These are phyloP conservation scores for Actinia tenebrosa DNA, from an alignment of 64 coral and sea anemone species.

Conservation along the genomic window DNA sequence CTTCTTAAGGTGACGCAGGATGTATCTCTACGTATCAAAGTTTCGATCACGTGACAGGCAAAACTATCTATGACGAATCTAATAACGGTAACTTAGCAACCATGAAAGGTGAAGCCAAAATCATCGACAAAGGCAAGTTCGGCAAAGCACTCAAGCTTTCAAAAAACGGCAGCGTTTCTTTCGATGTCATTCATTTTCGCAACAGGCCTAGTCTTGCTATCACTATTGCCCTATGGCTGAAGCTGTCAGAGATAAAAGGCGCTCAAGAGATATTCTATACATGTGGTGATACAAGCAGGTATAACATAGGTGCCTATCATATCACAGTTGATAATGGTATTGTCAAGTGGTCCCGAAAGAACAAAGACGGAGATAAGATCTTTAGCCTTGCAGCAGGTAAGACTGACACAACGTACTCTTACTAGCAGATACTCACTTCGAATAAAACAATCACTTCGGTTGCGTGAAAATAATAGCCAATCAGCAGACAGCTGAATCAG, in stretches of 20 bases:
- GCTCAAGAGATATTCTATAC: constrained; percentile 82
- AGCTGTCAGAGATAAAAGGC: constrained; percentile 59
- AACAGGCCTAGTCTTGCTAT: constrained; percentile 87
- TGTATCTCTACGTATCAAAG: constrained; percentile 83
- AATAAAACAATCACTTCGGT: too few species aligned
- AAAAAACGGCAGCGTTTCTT: constrained; percentile 67
- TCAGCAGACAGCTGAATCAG: too few species aligned
- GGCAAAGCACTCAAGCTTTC: constrained; percentile 64
- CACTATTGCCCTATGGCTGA: constrained; percentile 81
- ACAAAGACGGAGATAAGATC: constrained; percentile 28
- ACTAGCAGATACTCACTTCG: too few species aligned
- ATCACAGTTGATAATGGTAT: constrained; percentile 61
- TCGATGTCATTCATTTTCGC: constrained; percentile 70
- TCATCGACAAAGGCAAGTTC: constrained; percentile 69
- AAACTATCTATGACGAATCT: constrained; percentile 67
- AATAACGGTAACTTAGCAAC: constrained; percentile 85
- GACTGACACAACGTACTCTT: not conserved
- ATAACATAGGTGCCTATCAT: constrained; percentile 77
- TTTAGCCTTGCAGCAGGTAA: constrained; percentile 85
- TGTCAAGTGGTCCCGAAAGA: constrained; percentile 54
- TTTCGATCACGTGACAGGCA: constrained; percentile 70
- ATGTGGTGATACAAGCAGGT: constrained; percentile 60
- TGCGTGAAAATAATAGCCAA: too few species aligned
- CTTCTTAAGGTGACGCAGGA: constrained; percentile 71
- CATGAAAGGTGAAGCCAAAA: constrained; percentile 47